Base-by-base conservation (phyloP, 2,113 vertebrate genomes). In the Spheniscus mendiculus region DNA sequence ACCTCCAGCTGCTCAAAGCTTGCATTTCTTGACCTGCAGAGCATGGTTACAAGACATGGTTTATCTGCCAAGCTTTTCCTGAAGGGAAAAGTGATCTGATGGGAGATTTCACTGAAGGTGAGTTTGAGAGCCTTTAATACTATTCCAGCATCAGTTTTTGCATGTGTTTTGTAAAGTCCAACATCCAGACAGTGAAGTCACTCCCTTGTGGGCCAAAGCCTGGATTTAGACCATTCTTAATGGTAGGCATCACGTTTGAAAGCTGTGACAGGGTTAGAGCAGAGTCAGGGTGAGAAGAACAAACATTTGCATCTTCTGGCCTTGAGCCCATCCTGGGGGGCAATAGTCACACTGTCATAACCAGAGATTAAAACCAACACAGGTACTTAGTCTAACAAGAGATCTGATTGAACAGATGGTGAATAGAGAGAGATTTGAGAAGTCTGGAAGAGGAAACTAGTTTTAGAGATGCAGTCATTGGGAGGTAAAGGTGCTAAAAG, bases 351-450 rank as follows among this genome's bases (percentile, higher is more conserved):
- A 19, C 83, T 93, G 73, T 67, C 62, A 94, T 69, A 73, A 77
- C 84, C 36, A 78, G 87, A 92, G 83, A 87, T 79, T 84, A 89
- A 89, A 91, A 56, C 56, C 56, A 91, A 52, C 45, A 78, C 73
- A 94, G 89, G 87, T 95, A 93, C 87, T 95, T 84, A 87, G 65
- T 67, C 78, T 84, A 91, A 91, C 44, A 91, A 92, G 91, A 93
- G 83, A 92, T 82, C 62, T 79, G 84, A 61, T 66, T 91, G 89
- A 94, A 92, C 89, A 91, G 96, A 84, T 94, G 96, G 89, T 85
- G 67, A 94, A 59, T 12, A 86, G 44, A 56, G 80, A 90, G 79
- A 83, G 77, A 87, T 87, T 52, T 63, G 53, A 89, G 87, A 83
- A 65, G 62, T 83, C 69, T 94, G 66, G 66, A 96, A 89, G 61